Conservation (phyloP, 1,140 invertebrate genomes). For the Cotesia glomerata region DNA sequence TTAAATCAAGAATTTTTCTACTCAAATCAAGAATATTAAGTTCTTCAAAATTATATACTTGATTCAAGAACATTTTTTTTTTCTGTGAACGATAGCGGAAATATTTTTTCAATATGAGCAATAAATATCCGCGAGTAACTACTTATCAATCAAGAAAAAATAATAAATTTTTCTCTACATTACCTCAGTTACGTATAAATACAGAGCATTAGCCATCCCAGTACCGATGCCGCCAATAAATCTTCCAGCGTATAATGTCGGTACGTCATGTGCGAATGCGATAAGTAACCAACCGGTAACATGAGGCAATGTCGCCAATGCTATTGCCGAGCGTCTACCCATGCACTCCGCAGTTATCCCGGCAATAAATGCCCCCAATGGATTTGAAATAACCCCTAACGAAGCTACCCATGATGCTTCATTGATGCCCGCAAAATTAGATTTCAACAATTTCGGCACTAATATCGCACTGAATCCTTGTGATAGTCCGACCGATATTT, state of each 20-base stretch:
- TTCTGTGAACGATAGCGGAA: too few relatives aligned
- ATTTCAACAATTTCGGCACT: slow-evolving; percentile 69
- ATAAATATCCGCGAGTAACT: too few relatives aligned
- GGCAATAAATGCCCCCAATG: slow-evolving; percentile 72
- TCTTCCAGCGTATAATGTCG: slow-evolving; percentile 71
- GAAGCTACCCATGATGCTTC: slow-evolving; percentile 77
- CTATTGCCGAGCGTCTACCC: slow-evolving; percentile 75
- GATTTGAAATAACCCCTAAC: slow-evolving; percentile 76
- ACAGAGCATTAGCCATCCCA: slow-evolving; percentile 64
- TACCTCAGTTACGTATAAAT: slow-evolving; percentile 58
- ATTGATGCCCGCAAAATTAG: slow-evolving; percentile 64
- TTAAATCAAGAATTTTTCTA: too few relatives aligned
- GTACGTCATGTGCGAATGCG: slow-evolving; percentile 67
- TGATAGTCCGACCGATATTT: slow-evolving; percentile 76
- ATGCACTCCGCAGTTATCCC: slow-evolving; percentile 72
- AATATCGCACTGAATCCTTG: slow-evolving; percentile 78
- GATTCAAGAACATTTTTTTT: too few relatives aligned
- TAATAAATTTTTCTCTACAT: background rate
- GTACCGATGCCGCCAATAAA: slow-evolving; percentile 77
- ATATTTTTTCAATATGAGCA: too few relatives aligned
- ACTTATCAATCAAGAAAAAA: background rate
- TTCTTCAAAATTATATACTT: background rate
- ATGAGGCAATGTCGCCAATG: slow-evolving; percentile 76
- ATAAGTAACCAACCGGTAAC: slow-evolving; percentile 78
- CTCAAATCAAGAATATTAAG: background rate